Conservation (phyloP, 2,888 invertebrate species). For the Oscheius sp. region DNA sequence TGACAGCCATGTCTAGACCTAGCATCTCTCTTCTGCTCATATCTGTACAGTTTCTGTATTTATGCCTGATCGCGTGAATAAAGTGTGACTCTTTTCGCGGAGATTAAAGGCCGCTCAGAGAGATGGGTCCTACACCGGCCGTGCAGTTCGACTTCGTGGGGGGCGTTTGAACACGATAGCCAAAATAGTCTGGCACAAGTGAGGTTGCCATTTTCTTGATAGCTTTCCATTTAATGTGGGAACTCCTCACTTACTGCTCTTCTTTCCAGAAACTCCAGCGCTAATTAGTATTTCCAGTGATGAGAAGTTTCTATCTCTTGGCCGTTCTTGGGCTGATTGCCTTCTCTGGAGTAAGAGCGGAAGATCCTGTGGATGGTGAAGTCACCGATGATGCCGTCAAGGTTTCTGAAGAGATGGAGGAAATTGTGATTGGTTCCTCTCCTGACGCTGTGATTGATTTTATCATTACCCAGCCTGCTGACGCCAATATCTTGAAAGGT, state of each 20-base stretch:
- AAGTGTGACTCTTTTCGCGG: background rate
- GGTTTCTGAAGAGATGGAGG: no score
- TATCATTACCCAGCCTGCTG: conserved; percentile 77
- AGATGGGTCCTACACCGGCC: conserved; percentile 1
- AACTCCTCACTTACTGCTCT: background rate
- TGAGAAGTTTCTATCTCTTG: conserved; percentile 16
- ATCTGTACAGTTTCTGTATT: conserved; percentile 14
- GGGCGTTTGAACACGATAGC: background rate
- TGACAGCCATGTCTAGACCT: no score
- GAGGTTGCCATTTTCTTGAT: conserved; percentile 16
- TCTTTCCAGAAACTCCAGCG: background rate
- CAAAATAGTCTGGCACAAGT: conserved; percentile 15
- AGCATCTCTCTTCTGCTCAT: background rate
- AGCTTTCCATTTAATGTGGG: background rate
- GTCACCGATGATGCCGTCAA: conserved; percentile 66
- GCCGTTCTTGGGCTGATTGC: conserved; percentile 24
- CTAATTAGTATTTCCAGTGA: background rate
- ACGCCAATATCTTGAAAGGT: conserved; percentile 46
- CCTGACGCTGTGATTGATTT: conserved; percentile 90
- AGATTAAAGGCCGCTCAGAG: no score
- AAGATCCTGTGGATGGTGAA: conserved; percentile 62
- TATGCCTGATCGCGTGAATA: background rate
- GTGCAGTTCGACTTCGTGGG: conserved; percentile 26
- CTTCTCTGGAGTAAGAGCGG: conserved; percentile 37
- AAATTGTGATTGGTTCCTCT: conserved; percentile 80